phyloP scores from a whole-genome alignment of 2,888 invertebrate genomes.

The Lasius fuliginosus region DNA sequence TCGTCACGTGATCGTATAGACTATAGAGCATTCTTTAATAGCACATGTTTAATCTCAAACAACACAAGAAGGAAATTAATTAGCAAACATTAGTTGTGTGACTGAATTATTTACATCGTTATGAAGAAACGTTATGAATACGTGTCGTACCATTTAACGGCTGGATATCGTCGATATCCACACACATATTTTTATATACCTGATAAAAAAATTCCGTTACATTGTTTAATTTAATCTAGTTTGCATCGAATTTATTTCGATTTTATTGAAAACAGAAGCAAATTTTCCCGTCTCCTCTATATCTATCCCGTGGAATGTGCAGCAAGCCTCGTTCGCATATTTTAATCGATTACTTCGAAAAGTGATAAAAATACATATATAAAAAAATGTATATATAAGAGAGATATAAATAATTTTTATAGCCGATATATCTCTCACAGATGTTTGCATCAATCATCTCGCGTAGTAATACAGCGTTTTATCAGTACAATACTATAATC shows the following conservation, averaged over 20 bases:
- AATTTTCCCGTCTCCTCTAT: neutral
- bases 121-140: neutral
- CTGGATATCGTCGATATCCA: neutral
- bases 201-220: neutral
- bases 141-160: neutral
- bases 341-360: conserved; percentile 31
- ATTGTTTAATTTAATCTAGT: conserved; percentile 13
- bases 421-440: neutral
- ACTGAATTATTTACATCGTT: neutral
- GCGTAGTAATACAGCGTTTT: neutral
- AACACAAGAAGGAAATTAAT: conserved; percentile 15
- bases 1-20: neutral
- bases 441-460: neutral
- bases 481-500: neutral
- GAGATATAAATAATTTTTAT: conserved; percentile 20
- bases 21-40: neutral
- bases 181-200: neutral
- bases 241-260: neutral
- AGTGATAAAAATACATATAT: neutral
- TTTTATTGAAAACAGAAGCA: conserved; percentile 8
- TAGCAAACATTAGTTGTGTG: neutral
- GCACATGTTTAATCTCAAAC: neutral
- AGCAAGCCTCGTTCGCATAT: conserved; percentile 56
- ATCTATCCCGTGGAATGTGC: conserved; percentile 45
- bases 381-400: neutral